Evolutionary conservation across 2,888 invertebrate species (phyloP).

Genomic region (Abrostola triplasia): DNA sequence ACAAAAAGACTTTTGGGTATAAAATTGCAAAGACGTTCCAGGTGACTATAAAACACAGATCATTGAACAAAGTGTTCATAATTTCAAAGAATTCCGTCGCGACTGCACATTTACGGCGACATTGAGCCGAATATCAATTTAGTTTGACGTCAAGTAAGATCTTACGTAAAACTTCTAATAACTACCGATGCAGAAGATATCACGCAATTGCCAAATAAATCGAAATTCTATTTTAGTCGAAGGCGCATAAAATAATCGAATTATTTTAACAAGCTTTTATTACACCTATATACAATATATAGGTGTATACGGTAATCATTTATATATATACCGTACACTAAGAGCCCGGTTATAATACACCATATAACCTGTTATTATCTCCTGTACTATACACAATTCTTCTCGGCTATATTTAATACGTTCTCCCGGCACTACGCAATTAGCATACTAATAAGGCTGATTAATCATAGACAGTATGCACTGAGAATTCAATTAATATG

Average conservation of each 20-base stretch:
- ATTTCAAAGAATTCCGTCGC: conserved; percentile 30
- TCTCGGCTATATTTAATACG: too few relatives aligned
- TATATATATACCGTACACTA: too few relatives aligned
- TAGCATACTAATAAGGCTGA: conserved; percentile 13
- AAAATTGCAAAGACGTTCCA: conserved; percentile 45
- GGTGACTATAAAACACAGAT: conserved; percentile 50
- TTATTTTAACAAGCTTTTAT: too few relatives aligned
- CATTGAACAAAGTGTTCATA: conserved; percentile 40
- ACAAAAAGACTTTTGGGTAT: conserved; percentile 9
- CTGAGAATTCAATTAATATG: conserved; percentile 29
- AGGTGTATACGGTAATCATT: too few relatives aligned
- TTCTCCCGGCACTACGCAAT: background rate
- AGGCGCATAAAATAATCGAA: too few relatives aligned
- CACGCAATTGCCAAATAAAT: background rate
- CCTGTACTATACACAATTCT: too few relatives aligned
- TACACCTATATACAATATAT: too few relatives aligned
- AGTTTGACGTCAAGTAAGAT: conserved; percentile 16
- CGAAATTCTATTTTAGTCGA: too few relatives aligned
- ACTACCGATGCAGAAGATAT: conserved; percentile 5
- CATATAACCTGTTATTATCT: too few relatives aligned
- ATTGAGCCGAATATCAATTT: conserved; percentile 46
- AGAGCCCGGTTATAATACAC: too few relatives aligned
- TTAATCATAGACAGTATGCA: conserved; percentile 22
- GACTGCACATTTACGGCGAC: conserved; percentile 29
- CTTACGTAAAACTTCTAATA: conserved; percentile 30